Conservation (phyloP, 2,888 invertebrate genomes). For the Phortica okadai region DNA sequence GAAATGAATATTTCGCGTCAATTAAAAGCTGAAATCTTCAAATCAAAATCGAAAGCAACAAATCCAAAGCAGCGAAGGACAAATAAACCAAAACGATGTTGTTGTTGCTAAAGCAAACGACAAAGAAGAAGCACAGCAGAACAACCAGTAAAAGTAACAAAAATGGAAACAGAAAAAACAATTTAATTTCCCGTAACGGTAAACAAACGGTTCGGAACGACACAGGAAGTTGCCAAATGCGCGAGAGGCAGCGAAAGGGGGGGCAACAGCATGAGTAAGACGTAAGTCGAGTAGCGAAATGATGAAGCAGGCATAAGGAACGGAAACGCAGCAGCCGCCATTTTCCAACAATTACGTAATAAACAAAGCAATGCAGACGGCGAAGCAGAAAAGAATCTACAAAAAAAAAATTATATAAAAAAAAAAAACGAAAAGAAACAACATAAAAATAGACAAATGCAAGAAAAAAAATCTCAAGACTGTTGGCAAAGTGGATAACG, state of each 20-base stretch:
- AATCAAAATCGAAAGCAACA: background rate
- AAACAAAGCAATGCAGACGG: slow-evolving; percentile 42
- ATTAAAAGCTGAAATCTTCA: background rate
- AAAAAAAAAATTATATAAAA: slow-evolving; percentile 2
- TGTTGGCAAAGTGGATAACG: background rate
- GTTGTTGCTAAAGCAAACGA: background rate
- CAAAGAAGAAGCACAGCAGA: background rate
- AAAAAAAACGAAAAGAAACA: background rate
- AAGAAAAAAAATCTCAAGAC: background rate
- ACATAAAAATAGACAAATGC: background rate
- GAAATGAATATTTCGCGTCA: background rate
- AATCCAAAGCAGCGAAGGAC: background rate
- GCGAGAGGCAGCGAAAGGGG: background rate
- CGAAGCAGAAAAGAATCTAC: background rate
- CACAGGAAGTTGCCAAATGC: too few relatives aligned
- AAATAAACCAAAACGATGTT: slow-evolving; percentile 1
- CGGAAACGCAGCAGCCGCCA: slow-evolving; percentile 38
- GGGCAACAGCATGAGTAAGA: background rate
- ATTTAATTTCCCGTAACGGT: slow-evolving; percentile 54
- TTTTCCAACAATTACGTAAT: slow-evolving; percentile 62
- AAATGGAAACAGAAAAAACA: slow-evolving; percentile 40
- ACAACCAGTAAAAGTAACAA: background rate
- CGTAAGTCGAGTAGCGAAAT: background rate
- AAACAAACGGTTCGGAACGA: slow-evolving; percentile 31
- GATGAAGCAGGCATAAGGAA: background rate